These are phyloP conservation scores for Eupithecia centaureata DNA, from an alignment of 2,888 invertebrate genomes.

Conservation along the genomic window DNA sequence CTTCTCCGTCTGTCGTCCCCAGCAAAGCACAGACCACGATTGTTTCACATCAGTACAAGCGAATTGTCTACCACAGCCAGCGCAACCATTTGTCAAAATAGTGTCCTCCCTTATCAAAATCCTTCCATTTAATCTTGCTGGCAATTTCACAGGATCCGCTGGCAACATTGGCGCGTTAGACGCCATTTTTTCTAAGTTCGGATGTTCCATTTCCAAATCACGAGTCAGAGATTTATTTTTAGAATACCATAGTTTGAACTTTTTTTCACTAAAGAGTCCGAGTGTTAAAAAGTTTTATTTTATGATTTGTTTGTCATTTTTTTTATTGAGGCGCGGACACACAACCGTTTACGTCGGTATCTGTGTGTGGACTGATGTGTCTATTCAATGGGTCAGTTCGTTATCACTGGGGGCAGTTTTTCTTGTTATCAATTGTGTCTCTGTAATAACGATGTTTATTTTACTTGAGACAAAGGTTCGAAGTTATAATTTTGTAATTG, in stretches of 20 bases:
- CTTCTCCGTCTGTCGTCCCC: conserved; percentile 71
- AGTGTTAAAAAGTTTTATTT: neutral
- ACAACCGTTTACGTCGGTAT: conserved; percentile 23
- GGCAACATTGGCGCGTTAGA: conserved; percentile 56
- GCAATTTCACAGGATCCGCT: conserved; percentile 43
- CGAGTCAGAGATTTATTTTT: conserved; percentile 17
- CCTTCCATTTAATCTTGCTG: conserved; percentile 35
- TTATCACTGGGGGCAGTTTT: conserved; percentile 25
- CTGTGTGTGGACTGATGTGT: conserved; percentile 19
- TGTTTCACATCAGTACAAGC: conserved; percentile 68
- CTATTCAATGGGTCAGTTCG: conserved; percentile 23
- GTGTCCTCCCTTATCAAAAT: conserved; percentile 73
- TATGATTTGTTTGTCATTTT: conserved; percentile 4
- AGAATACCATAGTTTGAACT: conserved; percentile 3
- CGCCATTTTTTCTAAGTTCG: conserved; percentile 50
- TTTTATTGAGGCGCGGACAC: conserved; percentile 15
- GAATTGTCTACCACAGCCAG: conserved; percentile 70
- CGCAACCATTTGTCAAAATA: conserved; percentile 68
- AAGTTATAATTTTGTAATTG: neutral
- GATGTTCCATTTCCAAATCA: conserved; percentile 53
- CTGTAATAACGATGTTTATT: conserved; percentile 27
- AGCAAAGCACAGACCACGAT: conserved; percentile 75
- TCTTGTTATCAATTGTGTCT: conserved; percentile 29
- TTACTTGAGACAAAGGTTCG: neutral
- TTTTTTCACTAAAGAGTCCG: neutral